Base-by-base conservation (phyloP, 2,113 vertebrate genomes). In the Beaufortia kweichowensis region DNA sequence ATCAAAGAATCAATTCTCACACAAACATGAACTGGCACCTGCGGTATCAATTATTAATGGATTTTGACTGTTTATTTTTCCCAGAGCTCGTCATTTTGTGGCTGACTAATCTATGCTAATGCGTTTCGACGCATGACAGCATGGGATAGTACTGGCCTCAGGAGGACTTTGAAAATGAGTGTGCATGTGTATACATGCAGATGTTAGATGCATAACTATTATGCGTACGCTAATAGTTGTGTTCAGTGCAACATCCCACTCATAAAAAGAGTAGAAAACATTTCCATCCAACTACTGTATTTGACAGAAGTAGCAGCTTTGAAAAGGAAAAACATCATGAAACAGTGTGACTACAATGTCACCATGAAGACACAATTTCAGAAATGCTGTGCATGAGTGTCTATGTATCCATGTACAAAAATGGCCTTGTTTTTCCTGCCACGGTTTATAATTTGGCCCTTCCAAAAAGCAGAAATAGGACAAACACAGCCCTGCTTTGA, bases 101-200 rank as follows among this genome's bases (percentile, higher is more conserved):
- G 55, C 50, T 70, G 50, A 56, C 67, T 56, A 70, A 56, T 70
- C 67, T 56, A 70, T 70, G 50, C 46, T 56, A 70, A 70, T 70
- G 31, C 55, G 21, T 39, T 70, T 39, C n/a, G 31, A 69, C 33
- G 12, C 48, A 33, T 56, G n/a, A 17, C 50, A 17, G n/a, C 67
- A 70, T 70, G 50, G 29, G 11, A 70, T 35, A 48, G 31, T 35
- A 35, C 48, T 9, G 10, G 15, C 43, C 26, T 67, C 41, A 24
- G n/a, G 39, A 61, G 17, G 24, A 17, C 24, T 41, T 62, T 57
- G 1, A 57, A 41, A 12, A 3, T 53, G 28, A 15, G 3, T 50
- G 43, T 68, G 28, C 29, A 43, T 70, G 21, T 26, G 55, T 59
- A 26, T 19, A 29, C 24, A 17, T 59, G 23, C 35, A 60, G 24